Evolutionary conservation across 2,797 vertebrate species (phyloP).

Genomic region (Ctenosaura bakeri): DNA sequence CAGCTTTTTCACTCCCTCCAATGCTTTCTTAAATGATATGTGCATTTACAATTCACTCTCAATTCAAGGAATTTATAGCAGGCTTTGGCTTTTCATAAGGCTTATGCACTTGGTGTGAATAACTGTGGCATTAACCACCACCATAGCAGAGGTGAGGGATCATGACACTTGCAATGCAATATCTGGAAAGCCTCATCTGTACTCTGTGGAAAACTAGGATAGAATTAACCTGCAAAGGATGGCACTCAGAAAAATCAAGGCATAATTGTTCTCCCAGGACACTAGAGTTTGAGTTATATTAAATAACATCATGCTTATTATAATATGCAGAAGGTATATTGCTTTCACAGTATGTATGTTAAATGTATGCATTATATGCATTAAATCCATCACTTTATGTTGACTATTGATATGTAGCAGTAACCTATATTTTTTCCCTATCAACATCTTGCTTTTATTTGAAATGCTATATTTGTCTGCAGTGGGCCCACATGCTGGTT

Average conservation of each 20-base stretch:
- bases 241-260: background rate
- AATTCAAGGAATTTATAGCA: background rate
- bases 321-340: conserved; percentile 31
- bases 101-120: background rate
- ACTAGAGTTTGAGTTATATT: background rate
- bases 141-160: background rate
- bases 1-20: too few relatives aligned
- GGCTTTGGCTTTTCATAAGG: background rate
- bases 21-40: background rate
- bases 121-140: background rate
- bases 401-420: conserved; percentile 52
- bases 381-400: conserved; percentile 18
- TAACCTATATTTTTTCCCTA: conserved; percentile 48
- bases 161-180: background rate
- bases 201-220: background rate
- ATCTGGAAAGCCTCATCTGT: background rate
- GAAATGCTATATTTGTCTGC: conserved; percentile 68
- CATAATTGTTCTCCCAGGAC: background rate
- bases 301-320: conserved; percentile 19
- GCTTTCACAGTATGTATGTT: conserved; percentile 43
- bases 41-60: background rate
- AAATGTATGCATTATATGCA: background rate
- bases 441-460: conserved; percentile 69
- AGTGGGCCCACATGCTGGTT: conserved; percentile 74
- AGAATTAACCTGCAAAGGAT: background rate